Evolutionary conservation across 2,888 invertebrate species (phyloP), one percentile per base, ranked within the genome.

Genomic region (Agrotis puta): DNA sequence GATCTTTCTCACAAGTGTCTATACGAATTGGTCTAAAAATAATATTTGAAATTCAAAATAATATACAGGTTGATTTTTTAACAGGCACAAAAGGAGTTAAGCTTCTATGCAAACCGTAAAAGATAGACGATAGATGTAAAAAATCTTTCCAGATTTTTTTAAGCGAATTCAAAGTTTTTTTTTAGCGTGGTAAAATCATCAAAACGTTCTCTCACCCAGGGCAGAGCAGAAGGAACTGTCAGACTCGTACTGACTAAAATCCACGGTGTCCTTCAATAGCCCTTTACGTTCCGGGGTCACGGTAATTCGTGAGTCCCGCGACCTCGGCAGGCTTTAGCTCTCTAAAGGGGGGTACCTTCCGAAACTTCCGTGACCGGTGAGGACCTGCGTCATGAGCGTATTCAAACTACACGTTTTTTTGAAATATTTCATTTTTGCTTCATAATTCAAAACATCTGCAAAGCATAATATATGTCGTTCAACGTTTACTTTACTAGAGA

Each of bases 1-100:
- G 58, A 81, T 65, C 47, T 80, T 64, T 71, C 53, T 67, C 50
- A 43, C 51, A 56, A 74, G 58, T 53, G 65, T 27, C 39, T 53
- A 18, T 53, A 53, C 57, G 68, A 51, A 77, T 48, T 47, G 24
- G 24, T 53, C 24, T 33, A 20, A 33, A 22, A 64, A 58, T 14
- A 66, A 64, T 33, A 48, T 59, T 69, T 63, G 33, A 51, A 58
- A 79, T 50, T 33, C 56, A 53, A 58, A 79, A 69, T 18, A 78
- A 43, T 51, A 20, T 63, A 51, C 4, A 51, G 7, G 14, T 0
- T 53, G 51, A 53, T 20, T 47, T 53, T 39, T 13, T 70, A 57
- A n/a, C 22, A 24, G 14, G 24, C 18, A 61, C 24, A 33, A 53
- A 53, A 45, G 9, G 18, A 43, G 39, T n/a, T n/a, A 70, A 7